Percentiles rank a stretch among this genome's conserved stretches.
Conservation (phyloP, 2,888 invertebrate genomes). For the Idaea dimidiata region DNA sequence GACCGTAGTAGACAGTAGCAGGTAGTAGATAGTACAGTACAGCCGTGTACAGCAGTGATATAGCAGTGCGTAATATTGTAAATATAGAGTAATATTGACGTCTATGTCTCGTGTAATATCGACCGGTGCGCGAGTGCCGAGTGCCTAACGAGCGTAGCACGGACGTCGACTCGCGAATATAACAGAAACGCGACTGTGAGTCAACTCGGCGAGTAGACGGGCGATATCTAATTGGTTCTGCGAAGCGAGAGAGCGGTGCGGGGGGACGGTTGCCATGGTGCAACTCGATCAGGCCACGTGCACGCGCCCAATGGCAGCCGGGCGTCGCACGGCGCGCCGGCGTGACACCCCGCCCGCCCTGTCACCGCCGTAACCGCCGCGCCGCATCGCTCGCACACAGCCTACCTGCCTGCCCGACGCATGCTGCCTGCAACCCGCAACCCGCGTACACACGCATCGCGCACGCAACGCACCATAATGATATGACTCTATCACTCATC, state of each 20-base stretch:
- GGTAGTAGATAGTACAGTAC: too few relatives aligned
- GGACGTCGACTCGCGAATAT: slow-evolving; percentile 14
- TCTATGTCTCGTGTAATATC: too few relatives aligned
- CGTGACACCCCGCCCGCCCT: slow-evolving; percentile 19
- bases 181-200: slow-evolving; percentile 12
- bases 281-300: slow-evolving; percentile 88
- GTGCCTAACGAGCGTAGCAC: background rate
- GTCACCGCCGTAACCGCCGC: too few relatives aligned
- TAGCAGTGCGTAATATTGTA: too few relatives aligned
- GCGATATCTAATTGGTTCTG: slow-evolving; percentile 9
- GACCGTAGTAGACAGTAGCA: too few relatives aligned
- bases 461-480: too few relatives aligned
- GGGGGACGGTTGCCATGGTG: slow-evolving; percentile 82
- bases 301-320: slow-evolving; percentile 81
- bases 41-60: too few relatives aligned
- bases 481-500: too few relatives aligned
- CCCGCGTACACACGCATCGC: too few relatives aligned
- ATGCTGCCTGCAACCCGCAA: too few relatives aligned
- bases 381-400: background rate
- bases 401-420: background rate
- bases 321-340: slow-evolving; percentile 18
- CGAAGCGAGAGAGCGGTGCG: slow-evolving; percentile 31
- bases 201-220: slow-evolving; percentile 5
- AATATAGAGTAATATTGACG: too few relatives aligned
- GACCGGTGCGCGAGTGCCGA: slow-evolving; percentile 43